A percentile compares a stretch with the other conserved stretches of the same genome.
phyloP scores from a whole-genome alignment of 2,888 invertebrate genomes.

The Trissolcus japonicus region DNA sequence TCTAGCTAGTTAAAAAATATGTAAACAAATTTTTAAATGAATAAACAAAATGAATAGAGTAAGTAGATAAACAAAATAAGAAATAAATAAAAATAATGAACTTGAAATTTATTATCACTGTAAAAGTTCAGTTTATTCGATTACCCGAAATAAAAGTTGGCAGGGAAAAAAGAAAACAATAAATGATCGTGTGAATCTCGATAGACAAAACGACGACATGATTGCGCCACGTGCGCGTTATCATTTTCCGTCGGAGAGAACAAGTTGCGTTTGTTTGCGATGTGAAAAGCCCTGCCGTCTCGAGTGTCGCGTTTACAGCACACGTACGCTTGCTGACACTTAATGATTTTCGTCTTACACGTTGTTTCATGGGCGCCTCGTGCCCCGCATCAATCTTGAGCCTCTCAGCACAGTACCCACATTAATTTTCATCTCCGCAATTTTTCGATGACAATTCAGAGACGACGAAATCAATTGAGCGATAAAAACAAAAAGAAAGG shows the following conservation, averaged over 20 bases:
- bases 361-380: conserved; percentile 16
- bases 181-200: conserved; percentile 23
- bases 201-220: conserved; percentile 25
- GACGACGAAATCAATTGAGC: neutral
- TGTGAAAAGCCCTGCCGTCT: conserved; percentile 43
- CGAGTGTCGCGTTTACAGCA: conserved; percentile 32
- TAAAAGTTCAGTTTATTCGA: too few species aligned
- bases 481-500: neutral
- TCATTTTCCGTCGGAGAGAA: conserved; percentile 35
- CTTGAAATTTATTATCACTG: too few species aligned
- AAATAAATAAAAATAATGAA: neutral
- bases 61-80: neutral
- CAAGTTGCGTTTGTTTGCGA: conserved; percentile 51
- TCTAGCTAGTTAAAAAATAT: too few species aligned
- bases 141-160: too few species aligned
- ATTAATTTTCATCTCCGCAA: conserved; percentile 28
- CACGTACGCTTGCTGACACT: conserved; percentile 46
- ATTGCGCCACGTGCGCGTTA: conserved; percentile 33
- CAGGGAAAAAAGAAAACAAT: neutral
- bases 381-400: conserved; percentile 36
- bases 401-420: conserved; percentile 8
- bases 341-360: conserved; percentile 54
- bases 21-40: too few species aligned
- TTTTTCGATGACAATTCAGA: conserved; percentile 11
- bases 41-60: neutral